Evolutionary conservation across 2,113 vertebrate genomes (phyloP), one percentile per base, ranked within the genome.

Genomic region (Ciconia boyciana): DNA sequence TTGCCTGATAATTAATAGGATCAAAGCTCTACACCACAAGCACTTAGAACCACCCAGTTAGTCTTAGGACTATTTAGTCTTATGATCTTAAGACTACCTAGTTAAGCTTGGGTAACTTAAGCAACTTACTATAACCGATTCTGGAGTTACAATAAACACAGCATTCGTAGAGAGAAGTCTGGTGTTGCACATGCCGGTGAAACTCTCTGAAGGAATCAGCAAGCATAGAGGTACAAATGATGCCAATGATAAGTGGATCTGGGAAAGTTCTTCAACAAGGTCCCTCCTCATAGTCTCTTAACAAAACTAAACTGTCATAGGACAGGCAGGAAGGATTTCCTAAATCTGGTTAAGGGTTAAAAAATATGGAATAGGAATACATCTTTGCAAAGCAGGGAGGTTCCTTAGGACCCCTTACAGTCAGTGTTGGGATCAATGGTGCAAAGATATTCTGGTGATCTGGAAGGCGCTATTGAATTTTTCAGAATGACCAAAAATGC

Each of bases 181-280:
- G 44, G 18, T 3, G 1, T 71, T 71, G 13, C 6, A 25, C 8
- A 29, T 0, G 0, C 15, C 44, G 32, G 43, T 17, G 57, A 93
- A 85, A 64, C 13, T 52, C 26, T 34, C 44, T 71, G 83, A 79
- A 55, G 32, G 17, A 66, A 84, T 4, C 1, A 2, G 25, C 19
- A 78, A 81, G 5, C 3, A 2, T 7, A 80, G 46, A 54, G 12
- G 9, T 69, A 83, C 4, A 70, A 86, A 90, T 7, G 0, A 39
- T 3, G 2, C 7, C 71, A 76, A 11, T 52, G 11, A 25, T n/a
- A 52, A 32, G 4, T 25, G 24, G 26, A 80, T 69, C 90, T 69
- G 18, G 16, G 19, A 80, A 85, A 71, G 31, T 48, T 76, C 36
- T 74, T 80, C 21, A 43, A 12, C 43, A 79, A 64, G 1, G 6